Conservation (phyloP, 2,113 vertebrate species). For the Lota lota region DNA sequence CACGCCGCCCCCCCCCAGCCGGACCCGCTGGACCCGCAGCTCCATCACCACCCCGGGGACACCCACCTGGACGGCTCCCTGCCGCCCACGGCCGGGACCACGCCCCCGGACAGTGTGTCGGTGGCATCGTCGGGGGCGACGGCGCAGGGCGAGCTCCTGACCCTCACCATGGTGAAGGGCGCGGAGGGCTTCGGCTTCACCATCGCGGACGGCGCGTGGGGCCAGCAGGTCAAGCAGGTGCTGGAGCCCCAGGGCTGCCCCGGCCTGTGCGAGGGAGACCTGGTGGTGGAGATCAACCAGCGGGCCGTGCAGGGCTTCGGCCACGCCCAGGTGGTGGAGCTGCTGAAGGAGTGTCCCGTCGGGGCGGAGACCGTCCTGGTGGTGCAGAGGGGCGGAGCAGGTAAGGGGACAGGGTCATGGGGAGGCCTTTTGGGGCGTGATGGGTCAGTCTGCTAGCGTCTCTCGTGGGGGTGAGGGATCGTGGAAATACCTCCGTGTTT, state of each 20-base stretch:
- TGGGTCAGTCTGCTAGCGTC: too few species aligned
- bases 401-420: constrained; percentile 40
- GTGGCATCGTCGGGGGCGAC: constrained; percentile 94
- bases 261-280: constrained; percentile 94
- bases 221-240: constrained; percentile 96
- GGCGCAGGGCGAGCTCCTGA: constrained; percentile 92
- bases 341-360: constrained; percentile 93
- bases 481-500: too few species aligned
- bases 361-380: constrained; percentile 89
- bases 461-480: too few species aligned
- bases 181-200: constrained; percentile 96
- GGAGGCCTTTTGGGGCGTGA: neutral
- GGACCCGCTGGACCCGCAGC: constrained; percentile 64
- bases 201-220: constrained; percentile 91
- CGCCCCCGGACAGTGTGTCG: constrained; percentile 86
- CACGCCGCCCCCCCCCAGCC: constrained; percentile 72
- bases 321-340: constrained; percentile 97
- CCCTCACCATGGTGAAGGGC: constrained; percentile 97
- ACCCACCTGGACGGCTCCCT: constrained; percentile 90
- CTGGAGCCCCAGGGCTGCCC: constrained; percentile 96
- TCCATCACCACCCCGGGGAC: constrained; percentile 82
- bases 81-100: constrained; percentile 72
- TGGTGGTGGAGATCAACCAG: constrained; percentile 98
- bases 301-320: constrained; percentile 88
- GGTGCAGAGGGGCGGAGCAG: constrained; percentile 88